Conservation (phyloP, 2,113 vertebrate genomes). For the Macrotus californicus region DNA sequence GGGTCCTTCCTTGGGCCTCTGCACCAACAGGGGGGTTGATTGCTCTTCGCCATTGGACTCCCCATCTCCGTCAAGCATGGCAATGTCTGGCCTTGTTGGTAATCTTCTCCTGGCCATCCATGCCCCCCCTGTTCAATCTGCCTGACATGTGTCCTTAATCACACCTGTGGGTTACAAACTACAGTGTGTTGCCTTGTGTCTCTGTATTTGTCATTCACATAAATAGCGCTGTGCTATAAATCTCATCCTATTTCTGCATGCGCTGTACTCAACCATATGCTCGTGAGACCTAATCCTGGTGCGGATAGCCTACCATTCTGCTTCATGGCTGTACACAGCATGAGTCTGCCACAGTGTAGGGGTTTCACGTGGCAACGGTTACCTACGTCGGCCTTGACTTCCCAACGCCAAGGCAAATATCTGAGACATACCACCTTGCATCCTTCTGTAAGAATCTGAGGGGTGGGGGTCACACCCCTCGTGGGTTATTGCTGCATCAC, state of each 20-base stretch:
- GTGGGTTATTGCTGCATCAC: too few relatives aligned
- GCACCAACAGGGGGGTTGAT: background rate
- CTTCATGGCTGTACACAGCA: rapidly evolving
- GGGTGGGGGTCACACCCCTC: rapidly evolving
- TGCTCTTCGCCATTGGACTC: rapidly evolving
- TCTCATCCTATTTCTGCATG: background rate
- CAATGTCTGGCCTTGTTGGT: rapidly evolving
- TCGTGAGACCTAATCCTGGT: background rate
- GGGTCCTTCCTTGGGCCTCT: rapidly evolving
- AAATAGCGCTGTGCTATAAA: background rate
- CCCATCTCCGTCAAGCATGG: rapidly evolving
- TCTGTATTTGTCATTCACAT: background rate
- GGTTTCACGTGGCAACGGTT: rapidly evolving
- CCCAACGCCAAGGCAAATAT: rapidly evolving
- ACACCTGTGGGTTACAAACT: background rate
- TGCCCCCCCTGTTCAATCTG: background rate
- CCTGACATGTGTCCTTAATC: background rate
- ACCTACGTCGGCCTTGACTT: background rate
- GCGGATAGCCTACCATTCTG: rapidly evolving
- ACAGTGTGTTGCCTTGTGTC: rapidly evolving
- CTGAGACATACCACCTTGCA: rapidly evolving
- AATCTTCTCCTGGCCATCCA: rapidly evolving
- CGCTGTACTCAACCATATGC: background rate
- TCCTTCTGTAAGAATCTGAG: background rate
- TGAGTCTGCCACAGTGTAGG: rapidly evolving